Evolutionary conservation across 2,113 vertebrate genomes (phyloP).

Genomic region (Tringa solitaria): DNA sequence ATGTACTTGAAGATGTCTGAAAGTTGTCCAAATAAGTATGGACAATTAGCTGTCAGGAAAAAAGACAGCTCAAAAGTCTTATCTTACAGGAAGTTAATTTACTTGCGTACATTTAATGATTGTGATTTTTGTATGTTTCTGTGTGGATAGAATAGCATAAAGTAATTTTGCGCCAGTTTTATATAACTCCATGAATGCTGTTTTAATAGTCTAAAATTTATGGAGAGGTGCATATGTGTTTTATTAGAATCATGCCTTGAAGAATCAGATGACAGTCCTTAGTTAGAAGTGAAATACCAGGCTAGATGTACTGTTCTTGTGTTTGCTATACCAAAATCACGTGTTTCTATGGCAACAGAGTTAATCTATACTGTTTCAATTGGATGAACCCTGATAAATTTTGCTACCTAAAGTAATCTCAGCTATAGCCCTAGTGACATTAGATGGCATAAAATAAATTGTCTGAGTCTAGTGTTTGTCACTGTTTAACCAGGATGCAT

Average conservation of each 20-base stretch:
- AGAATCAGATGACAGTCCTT: not conserved
- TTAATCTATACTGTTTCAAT: conserved; percentile 32
- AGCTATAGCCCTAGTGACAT: not conserved
- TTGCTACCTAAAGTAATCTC: conserved; percentile 28
- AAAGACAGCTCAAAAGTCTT: not conserved
- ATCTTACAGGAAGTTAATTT: not conserved
- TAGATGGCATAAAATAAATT: conserved; percentile 46
- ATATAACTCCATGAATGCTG: not conserved
- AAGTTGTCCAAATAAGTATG: not conserved
- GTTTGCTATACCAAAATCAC: not conserved
- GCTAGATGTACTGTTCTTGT: not conserved
- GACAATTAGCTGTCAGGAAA: not conserved
- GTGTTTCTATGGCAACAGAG: conserved; percentile 28
- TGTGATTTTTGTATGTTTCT: not conserved
- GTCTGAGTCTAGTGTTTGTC: conserved; percentile 12
- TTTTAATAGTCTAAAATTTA: not conserved
- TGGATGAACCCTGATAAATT: conserved; percentile 45
- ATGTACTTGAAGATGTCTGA: not conserved
- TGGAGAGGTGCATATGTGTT: not conserved
- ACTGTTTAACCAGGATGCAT: conserved; percentile 5
- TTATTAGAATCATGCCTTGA: not conserved
- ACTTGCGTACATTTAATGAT: not conserved
- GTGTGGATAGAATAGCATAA: not conserved
- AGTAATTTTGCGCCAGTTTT: not conserved
- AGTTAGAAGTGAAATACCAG: not conserved